A percentile compares a stretch with the other conserved stretches of the same genome.
Evolutionary conservation across 1,140 invertebrate genomes (phyloP).

Genomic region (Drosophila pseudoananassae): DNA sequence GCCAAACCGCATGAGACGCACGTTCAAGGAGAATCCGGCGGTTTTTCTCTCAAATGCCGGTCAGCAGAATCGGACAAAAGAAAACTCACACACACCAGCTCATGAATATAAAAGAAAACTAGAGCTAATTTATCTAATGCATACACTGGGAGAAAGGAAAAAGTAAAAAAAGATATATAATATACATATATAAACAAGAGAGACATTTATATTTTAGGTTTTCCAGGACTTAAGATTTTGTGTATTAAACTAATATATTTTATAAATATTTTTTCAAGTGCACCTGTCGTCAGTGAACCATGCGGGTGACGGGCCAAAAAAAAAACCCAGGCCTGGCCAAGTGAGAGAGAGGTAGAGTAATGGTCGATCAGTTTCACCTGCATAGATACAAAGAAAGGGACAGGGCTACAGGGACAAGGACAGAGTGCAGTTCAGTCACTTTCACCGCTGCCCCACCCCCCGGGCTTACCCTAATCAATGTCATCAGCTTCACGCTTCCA

Average conservation of each 20-base stretch:
- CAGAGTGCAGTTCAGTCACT: conserved; percentile 33
- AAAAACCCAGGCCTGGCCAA: background rate
- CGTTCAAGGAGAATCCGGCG: conserved; percentile 47
- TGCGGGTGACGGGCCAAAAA: conserved; percentile 29
- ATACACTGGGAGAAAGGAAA: conserved; percentile 6
- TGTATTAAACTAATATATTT: background rate
- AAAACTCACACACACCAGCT: background rate
- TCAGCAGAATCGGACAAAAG: conserved; percentile 19
- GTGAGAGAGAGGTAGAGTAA: background rate
- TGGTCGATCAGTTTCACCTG: conserved; percentile 11
- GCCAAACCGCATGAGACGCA: conserved; percentile 49
- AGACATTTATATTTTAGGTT: no score
- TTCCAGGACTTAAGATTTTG: no score
- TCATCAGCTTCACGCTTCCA: conserved; percentile 72
- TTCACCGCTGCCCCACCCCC: conserved; percentile 26
- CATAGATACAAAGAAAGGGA: background rate
- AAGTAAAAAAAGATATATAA: no score
- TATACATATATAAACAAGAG: no score
- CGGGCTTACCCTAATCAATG: conserved; percentile 68
- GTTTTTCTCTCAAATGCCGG: conserved; percentile 17
- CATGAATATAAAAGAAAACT: conserved; percentile 37
- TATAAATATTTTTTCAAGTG: background rate
- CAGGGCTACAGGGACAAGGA: background rate
- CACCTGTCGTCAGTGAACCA: conserved; percentile 41
- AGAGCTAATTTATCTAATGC: conserved; percentile 69